Base-by-base conservation (phyloP, 2,113 vertebrate genomes). In the Stegostoma tigrinum region DNA sequence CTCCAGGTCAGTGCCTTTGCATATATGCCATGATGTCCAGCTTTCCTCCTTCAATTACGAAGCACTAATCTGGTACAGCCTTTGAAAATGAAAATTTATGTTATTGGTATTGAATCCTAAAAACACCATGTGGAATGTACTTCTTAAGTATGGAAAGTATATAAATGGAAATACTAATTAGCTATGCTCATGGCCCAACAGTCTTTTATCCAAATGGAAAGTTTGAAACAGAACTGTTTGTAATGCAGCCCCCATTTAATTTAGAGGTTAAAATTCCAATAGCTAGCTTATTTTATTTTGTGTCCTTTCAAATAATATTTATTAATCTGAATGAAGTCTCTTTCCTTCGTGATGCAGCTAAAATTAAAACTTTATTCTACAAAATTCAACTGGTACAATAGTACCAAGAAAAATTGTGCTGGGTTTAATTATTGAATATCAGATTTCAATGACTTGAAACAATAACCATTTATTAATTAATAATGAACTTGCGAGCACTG, bases 1-100 rank as follows among this genome's bases (percentile, higher is more conserved):
- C 97, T 96, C 90, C 98, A 97, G 99, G 99, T 99, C 96, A 97
- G 96, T 96, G 30, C 87, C 66, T 48, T 72, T 72, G 23, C 38
- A 34, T 66, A 93, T 34, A 66, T 67, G 61, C 19, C 2, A 38
- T 90, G 38, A 17, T 66, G 38, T 7, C 61, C 21, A 21, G 61
- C 17, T 83, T 83, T 83, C 38, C 80, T 83, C 1, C 38, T 83
- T 83, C 15, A 17, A 80, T n/a, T 38, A 12, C 34, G 1, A 45
- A 83, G 42, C 45, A 45, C 38, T 21, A 42, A 83, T 83, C 6
- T 83, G 42, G 42, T 5, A 5, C 27, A 66, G n/a, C 1, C 15
- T 64, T 64, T 15, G 34, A n/a, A 61, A 30, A 61, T 61, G 55
- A 61, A 66, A 34, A 21, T 24, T 48, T n/a, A n/a, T 66, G 66